A percentile compares a stretch with the other conserved stretches of the same genome.
Conservation (phyloP, 2,888 invertebrate species). For the Anarsia innoxiella region DNA sequence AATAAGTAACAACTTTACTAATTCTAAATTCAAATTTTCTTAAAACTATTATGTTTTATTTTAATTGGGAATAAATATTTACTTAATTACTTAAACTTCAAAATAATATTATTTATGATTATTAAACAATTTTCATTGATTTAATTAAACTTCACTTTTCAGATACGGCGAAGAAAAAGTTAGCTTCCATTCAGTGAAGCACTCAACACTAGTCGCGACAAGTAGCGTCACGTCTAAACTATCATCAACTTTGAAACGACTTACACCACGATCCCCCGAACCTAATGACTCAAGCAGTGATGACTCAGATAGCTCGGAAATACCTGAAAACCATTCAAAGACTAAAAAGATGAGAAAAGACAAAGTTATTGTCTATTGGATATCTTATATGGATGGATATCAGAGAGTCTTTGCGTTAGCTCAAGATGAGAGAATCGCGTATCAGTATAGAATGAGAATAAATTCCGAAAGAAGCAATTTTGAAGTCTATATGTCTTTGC, state of each 20-base stretch:
- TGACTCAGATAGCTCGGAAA: conserved; percentile 65
- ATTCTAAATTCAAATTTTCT: too few relatives aligned
- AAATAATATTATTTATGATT: too few relatives aligned
- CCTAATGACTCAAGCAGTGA: conserved; percentile 77
- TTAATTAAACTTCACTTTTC: conserved; percentile 19
- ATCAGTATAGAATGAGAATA: conserved; percentile 72
- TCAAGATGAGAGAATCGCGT: conserved; percentile 83
- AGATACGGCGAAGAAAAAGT: conserved; percentile 83
- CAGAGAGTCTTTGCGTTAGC: conserved; percentile 85
- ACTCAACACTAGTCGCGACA: conserved; percentile 60
- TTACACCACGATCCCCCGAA: conserved; percentile 69
- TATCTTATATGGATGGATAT: conserved; percentile 83
- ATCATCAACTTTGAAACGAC: conserved; percentile 69
- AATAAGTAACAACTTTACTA: too few relatives aligned
- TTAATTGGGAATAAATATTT: too few relatives aligned
- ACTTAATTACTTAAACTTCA: too few relatives aligned
- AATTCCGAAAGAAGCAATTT: conserved; percentile 81
- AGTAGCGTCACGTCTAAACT: conserved; percentile 71
- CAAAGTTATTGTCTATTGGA: conserved; percentile 87
- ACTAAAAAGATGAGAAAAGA: conserved; percentile 81
- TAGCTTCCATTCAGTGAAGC: conserved; percentile 80
- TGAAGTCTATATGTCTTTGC: conserved; percentile 81
- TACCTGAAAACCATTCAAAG: conserved; percentile 62
- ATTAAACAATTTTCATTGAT: too few relatives aligned
- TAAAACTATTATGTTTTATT: too few relatives aligned